These are phyloP conservation scores for Drosophila athabasca DNA, from an alignment of 1,140 invertebrate genomes.

Conservation along the genomic window DNA sequence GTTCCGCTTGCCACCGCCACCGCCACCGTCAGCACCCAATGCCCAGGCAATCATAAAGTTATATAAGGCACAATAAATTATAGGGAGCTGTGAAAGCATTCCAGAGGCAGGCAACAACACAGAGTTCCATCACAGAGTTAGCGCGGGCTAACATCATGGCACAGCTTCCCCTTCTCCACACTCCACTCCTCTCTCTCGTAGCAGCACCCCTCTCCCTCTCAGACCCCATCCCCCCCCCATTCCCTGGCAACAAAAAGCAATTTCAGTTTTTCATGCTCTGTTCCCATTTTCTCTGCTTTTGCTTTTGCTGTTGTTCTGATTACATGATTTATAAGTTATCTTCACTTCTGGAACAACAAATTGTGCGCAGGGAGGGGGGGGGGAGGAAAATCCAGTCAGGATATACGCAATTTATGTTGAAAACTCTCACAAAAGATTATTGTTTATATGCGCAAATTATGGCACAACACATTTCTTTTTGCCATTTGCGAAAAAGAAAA, in stretches of 20 bases:
- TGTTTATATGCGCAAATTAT: constrained; percentile 77
- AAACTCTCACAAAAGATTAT: constrained; percentile 73
- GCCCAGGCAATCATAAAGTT: constrained; percentile 69
- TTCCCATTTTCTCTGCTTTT: constrained; percentile 39
- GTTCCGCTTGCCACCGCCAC: constrained; percentile 28
- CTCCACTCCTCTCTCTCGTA: too few species aligned
- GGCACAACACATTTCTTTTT: constrained; percentile 19
- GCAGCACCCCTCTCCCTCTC: not conserved
- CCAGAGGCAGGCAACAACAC: not conserved
- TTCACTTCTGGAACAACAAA: constrained; percentile 52
- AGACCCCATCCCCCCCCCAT: not conserved
- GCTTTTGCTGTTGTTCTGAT: constrained; percentile 64
- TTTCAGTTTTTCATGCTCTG: constrained; percentile 74
- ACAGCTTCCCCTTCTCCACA: constrained; percentile 2
- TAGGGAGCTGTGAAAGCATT: constrained; percentile 72
- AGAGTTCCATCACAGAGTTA: constrained; percentile 54
- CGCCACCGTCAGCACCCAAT: constrained; percentile 24
- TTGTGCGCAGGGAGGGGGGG: not conserved
- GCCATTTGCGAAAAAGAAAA: not conserved
- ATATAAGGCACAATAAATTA: constrained; percentile 81
- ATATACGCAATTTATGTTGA: constrained; percentile 70
- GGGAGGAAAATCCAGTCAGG: constrained; percentile 8
- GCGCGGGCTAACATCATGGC: not conserved
- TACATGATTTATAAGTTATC: constrained; percentile 82
- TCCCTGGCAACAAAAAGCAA: constrained; percentile 57